phyloP scores from a whole-genome alignment of 2,888 invertebrate genomes.

The Leptinotarsa haldemani region DNA sequence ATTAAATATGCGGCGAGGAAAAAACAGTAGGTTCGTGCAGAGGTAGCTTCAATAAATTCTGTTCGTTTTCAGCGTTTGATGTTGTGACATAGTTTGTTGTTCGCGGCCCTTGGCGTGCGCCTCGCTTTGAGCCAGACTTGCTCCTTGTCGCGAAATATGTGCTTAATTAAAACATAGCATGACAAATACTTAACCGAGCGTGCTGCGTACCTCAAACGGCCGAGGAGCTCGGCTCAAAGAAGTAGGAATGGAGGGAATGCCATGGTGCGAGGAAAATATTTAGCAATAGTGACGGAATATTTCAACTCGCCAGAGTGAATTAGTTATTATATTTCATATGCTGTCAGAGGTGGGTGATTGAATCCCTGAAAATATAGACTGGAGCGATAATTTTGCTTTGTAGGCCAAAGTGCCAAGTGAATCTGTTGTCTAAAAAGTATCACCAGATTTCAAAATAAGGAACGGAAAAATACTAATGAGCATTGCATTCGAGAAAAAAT shows the following conservation, averaged over 20 bases:
- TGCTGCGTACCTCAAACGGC: conserved; percentile 54
- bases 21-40: conserved; percentile 38
- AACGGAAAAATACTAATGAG: no score
- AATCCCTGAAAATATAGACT: no score
- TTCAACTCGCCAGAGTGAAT: no score
- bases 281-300: no score
- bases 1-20: conserved; percentile 42
- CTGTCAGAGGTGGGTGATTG: no score
- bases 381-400: no score
- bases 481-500: no score
- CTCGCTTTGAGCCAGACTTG: conserved; percentile 58
- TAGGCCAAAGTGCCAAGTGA: no score
- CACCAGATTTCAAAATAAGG: no score
- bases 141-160: conserved; percentile 62
- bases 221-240: conserved; percentile 42
- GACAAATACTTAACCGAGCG: conserved; percentile 64
- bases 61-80: conserved; percentile 55
- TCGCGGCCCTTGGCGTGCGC: conserved; percentile 56
- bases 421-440: no score
- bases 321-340: no score
- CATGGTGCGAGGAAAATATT: background rate
- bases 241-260: conserved; percentile 27
- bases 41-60: conserved; percentile 50
- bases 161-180: conserved; percentile 65
- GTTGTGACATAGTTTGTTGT: conserved; percentile 49